These are phyloP conservation scores for Caranx melampygus DNA, from an alignment of 2,113 vertebrate species.

Conservation along the genomic window DNA sequence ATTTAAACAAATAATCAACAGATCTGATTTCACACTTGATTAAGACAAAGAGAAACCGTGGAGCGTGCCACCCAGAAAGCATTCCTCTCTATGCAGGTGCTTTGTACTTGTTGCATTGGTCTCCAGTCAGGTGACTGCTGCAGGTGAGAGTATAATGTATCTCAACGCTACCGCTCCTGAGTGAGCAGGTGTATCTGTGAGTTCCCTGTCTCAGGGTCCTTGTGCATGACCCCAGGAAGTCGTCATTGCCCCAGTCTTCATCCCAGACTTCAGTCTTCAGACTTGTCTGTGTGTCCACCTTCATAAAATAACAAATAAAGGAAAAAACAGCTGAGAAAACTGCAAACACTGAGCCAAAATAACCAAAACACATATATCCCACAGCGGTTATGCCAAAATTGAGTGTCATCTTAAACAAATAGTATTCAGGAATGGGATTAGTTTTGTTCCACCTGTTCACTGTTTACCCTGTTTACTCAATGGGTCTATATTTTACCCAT, in stretches of 20 bases:
- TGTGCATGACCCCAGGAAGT: conserved; percentile 8
- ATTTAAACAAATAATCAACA: not conserved
- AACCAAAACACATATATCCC: too few species aligned
- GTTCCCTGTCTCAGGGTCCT: not conserved
- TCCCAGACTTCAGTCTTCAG: conserved; percentile 51
- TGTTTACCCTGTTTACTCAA: too few species aligned
- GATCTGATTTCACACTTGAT: not conserved
- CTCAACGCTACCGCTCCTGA: not conserved
- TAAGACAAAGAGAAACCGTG: not conserved
- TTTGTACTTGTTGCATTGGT: conserved; percentile 26
- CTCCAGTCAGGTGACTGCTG: conserved; percentile 24
- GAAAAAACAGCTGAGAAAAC: not conserved
- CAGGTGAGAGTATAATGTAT: conserved; percentile 24
- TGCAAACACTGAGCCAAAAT: too few species aligned
- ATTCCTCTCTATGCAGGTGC: not conserved
- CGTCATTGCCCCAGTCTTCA: not conserved
- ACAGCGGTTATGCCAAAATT: too few species aligned
- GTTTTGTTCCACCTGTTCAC: too few species aligned
- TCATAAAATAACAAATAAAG: not conserved
- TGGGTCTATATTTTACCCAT: too few species aligned
- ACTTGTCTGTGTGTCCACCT: not conserved
- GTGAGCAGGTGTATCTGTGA: not conserved
- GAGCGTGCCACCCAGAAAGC: not conserved
- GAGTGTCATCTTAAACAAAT: too few species aligned
- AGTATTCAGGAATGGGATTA: too few species aligned